Evolutionary conservation across 2,113 vertebrate genomes (phyloP), one percentile per base, ranked within the genome.

Genomic region (Microtus oregoni): DNA sequence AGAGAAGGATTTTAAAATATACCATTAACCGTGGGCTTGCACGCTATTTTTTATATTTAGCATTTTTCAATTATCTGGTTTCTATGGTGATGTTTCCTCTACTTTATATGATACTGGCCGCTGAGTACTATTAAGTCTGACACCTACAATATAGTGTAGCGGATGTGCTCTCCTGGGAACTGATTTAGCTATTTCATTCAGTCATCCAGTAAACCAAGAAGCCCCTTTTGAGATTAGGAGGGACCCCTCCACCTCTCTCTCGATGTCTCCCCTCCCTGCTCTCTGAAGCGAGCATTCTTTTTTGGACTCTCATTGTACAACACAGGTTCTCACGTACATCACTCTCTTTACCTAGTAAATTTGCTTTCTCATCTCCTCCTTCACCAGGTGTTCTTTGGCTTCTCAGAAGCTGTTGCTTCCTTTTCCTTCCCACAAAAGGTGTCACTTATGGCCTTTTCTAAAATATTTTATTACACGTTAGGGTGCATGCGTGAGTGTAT

Each of bases 401-500:
- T 81, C 91, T 32, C 38, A 58, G 50, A 96, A 86, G 77, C n/a
- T 52, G 20, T 13, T 76, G 22, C 52, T 90, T 93, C 55, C n/a
- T 38, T 91, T 79, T 82, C 44, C 41, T n/a, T 87, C n/a, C 35
- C 52, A 82, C 79, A 38, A 82, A 82, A 61, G 55, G 79, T 38
- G 12, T n/a, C n/a, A 61, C n/a, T 38, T 82, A n/a, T 26, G 55
- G 55, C 1, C 55, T 58, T 20, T 58, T 20, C 55, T 58, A 58
- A 58, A 58, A 58, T 58, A 58, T 58, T 58, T 58, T 58, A 58
- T 58, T 58, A 20, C 55, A 7, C 5, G 6, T 58, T 58, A 58
- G 55, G 55, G 55, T 20, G 58, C 6, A 14, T 7, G 58, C 17
- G 2, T 68, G 67, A 0, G 67, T 32, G 13, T 68, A 5, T 68